A percentile compares a stretch with the other conserved stretches of the same genome.
Evolutionary conservation across 2,888 invertebrate genomes (phyloP).

Genomic region (Fragum sueziense): DNA sequence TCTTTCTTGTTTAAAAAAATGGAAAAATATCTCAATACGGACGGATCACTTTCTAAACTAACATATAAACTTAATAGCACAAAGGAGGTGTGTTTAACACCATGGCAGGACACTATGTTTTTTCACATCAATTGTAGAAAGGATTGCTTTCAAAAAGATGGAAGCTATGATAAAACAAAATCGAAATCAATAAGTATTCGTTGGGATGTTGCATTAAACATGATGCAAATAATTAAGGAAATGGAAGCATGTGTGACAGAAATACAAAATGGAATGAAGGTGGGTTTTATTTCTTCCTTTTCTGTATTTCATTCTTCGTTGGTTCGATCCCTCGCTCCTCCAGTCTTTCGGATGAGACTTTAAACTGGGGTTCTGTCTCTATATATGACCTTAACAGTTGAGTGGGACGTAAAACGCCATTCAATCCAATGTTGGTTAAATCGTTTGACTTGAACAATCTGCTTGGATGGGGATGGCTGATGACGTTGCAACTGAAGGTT

Average conservation of each 20-base stretch:
- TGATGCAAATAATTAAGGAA: background rate
- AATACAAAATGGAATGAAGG: background rate
- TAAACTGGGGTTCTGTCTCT: too few relatives aligned
- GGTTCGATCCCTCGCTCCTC: background rate
- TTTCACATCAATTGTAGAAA: constrained; percentile 6
- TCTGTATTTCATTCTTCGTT: background rate
- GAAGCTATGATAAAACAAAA: background rate
- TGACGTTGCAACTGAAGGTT: too few relatives aligned
- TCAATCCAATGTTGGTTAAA: too few relatives aligned
- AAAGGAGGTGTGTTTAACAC: background rate
- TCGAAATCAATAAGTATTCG: background rate
- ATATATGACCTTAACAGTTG: too few relatives aligned
- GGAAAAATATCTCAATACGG: background rate
- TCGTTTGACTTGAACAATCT: too few relatives aligned
- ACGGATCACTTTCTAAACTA: background rate
- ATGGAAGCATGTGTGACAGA: background rate
- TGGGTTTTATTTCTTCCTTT: background rate
- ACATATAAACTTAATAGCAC: background rate
- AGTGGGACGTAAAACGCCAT: too few relatives aligned
- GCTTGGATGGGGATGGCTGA: too few relatives aligned
- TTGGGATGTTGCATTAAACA: background rate
- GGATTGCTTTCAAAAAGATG: constrained; percentile 1
- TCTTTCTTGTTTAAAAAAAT: background rate
- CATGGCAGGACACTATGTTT: background rate
- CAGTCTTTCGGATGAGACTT: background rate